Evolutionary conservation across 92 coral and sea anemone species (phyloP).

Genomic region (Pocillopora meandrina): DNA sequence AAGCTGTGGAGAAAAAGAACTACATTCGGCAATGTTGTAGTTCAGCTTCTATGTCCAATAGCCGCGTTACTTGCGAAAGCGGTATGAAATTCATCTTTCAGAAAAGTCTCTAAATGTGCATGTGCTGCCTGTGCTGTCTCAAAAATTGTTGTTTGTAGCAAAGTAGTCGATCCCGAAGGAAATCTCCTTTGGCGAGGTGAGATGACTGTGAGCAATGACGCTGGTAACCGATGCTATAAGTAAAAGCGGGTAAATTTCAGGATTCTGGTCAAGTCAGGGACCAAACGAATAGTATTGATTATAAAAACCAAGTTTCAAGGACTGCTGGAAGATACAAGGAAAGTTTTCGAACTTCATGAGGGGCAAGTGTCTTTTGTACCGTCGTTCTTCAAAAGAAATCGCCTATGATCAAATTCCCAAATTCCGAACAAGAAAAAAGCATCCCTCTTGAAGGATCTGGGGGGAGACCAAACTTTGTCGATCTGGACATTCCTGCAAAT

Average conservation of each 20-base stretch:
- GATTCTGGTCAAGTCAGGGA: slow-evolving; percentile 20
- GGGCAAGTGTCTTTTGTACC: slow-evolving; percentile 38
- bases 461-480: neutral
- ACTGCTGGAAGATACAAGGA: slow-evolving; percentile 35
- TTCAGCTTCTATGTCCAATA: neutral
- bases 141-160: slow-evolving; percentile 16
- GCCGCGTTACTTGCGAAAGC: slow-evolving; percentile 10
- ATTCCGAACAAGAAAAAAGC: slow-evolving; percentile 21
- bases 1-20: slow-evolving; percentile 27
- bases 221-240: neutral
- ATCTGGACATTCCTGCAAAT: slow-evolving; percentile 13
- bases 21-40: slow-evolving; percentile 40
- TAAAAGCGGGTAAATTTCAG: slow-evolving; percentile 20
- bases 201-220: slow-evolving; percentile 2
- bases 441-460: neutral
- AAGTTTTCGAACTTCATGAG: slow-evolving; percentile 25
- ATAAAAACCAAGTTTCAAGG: slow-evolving; percentile 27
- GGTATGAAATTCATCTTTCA: slow-evolving; percentile 8
- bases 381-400: slow-evolving; percentile 39
- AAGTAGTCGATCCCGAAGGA: slow-evolving; percentile 37
- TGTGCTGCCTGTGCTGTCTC: slow-evolving; percentile 33
- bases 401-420: slow-evolving; percentile 18
- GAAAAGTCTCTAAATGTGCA: slow-evolving; percentile 29
- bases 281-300: slow-evolving; percentile 39
- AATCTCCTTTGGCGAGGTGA: slow-evolving; percentile 32